These are phyloP conservation scores for Cyclargus thomasi DNA, from an alignment of 1,140 invertebrate genomes.

Conservation along the genomic window DNA sequence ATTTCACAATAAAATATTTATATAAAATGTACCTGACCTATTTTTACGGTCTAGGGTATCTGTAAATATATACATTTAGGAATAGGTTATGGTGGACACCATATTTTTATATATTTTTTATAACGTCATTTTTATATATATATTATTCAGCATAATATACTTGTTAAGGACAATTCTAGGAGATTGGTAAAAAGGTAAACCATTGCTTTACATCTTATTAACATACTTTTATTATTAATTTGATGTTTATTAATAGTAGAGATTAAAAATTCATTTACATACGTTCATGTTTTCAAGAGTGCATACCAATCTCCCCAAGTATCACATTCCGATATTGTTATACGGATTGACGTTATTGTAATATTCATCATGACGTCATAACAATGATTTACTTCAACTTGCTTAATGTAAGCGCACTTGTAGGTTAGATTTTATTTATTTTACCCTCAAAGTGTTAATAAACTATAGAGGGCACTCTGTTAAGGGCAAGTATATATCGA, in stretches of 20 bases:
- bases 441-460: constrained; percentile 18
- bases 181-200: neutral
- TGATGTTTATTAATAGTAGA: no score
- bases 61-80: constrained; percentile 30
- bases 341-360: neutral
- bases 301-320: neutral
- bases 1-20: constrained; percentile 16
- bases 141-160: constrained; percentile 21
- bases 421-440: constrained; percentile 20
- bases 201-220: neutral
- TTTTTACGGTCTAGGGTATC: neutral
- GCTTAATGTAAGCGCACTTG: constrained; percentile 18
- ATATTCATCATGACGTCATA: neutral
- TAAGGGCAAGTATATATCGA: constrained; percentile 13
- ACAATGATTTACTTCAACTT: neutral
- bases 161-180: neutral
- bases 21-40: constrained; percentile 16
- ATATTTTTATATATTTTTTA: constrained; percentile 34
- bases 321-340: constrained; percentile 19
- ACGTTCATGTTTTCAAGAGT: neutral
- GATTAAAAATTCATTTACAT: neutral
- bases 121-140: constrained; percentile 29
- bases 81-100: constrained; percentile 27
- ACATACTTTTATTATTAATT: no score
- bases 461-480: constrained; percentile 5